Evolutionary conservation across 2,888 invertebrate genomes (phyloP), one percentile per base, ranked within the genome.

Genomic region (Argyra leucocephala): DNA sequence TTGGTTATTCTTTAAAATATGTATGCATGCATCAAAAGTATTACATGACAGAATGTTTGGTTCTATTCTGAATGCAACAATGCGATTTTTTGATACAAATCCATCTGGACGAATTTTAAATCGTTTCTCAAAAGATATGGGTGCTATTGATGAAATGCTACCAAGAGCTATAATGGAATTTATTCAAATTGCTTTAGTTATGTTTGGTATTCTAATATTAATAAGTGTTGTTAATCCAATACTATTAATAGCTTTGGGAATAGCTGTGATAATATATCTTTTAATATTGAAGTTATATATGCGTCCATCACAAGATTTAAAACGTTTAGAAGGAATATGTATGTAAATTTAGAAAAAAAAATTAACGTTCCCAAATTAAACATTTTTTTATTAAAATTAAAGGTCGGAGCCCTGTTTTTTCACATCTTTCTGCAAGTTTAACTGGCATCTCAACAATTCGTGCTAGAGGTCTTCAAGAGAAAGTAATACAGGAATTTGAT

Each of bases 331-430:
- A 74, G 87, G 88, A 71, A 86, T 86, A 66, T 85, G 88, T 82
- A 80, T 82, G 83, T 80, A 68, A 24, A 36, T 22, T 22, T 24
- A 4, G 23, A 36, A 6, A 2, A 5, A 12, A 37, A 3, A 22
- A 37, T 22, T 9, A 62, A 22, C 22, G n/a, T 12, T 12, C 6
- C 26, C 24, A 22, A 7, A 15, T 62, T 12, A 22, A 58, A 24
- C 21, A 1, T 59, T 62, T 64, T 7, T 22, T 22, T 58, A 57
- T 21, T 22, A 57, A 7, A 10, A 64, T 63, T 64, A 81, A 18
- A 75, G 91, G 88, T 66, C 85, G 91, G 68, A 93, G 94, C 79
- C 96, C 96, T 0, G 90, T 96, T 0, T 95, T 94, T 77, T 91
- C 93, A 0, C 93, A 96, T 76, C 85, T 96, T 70, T 88, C 90